Evolutionary conservation across 2,113 vertebrate genomes (phyloP).

Genomic region (Caranx ignobilis): DNA sequence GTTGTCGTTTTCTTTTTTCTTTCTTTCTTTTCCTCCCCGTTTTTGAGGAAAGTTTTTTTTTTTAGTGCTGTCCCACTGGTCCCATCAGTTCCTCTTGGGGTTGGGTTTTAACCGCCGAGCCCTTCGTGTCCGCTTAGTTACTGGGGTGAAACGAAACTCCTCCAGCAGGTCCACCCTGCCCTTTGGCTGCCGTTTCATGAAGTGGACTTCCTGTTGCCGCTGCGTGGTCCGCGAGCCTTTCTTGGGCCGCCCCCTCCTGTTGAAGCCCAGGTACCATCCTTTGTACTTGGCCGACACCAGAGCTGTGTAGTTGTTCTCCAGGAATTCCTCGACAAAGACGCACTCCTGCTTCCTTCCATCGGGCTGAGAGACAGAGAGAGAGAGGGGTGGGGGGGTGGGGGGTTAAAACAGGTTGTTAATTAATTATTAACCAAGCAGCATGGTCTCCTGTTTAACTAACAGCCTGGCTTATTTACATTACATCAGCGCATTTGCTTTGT

Average conservation of each 20-base stretch:
- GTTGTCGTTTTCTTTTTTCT: not conserved
- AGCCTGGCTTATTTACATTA: not conserved
- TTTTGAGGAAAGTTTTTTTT: conserved; percentile 14
- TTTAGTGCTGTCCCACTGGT: conserved; percentile 60
- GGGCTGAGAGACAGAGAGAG: conserved; percentile 66
- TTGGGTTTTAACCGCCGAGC: conserved; percentile 84
- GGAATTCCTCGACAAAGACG: conserved; percentile 87
- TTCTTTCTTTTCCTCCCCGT: conserved; percentile 4
- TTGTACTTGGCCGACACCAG: conserved; percentile 87
- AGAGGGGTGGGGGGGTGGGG: too few species aligned
- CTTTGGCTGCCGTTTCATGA: conserved; percentile 86
- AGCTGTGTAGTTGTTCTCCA: conserved; percentile 89
- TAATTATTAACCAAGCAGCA: not conserved
- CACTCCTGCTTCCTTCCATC: conserved; percentile 87
- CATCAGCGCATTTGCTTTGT: too few species aligned
- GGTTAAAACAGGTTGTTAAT: not conserved
- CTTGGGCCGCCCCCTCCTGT: conserved; percentile 85
- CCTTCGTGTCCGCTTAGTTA: conserved; percentile 88
- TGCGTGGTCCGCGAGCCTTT: conserved; percentile 86
- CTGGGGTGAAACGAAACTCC: conserved; percentile 87
- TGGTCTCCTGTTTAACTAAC: not conserved
- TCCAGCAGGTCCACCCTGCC: conserved; percentile 80
- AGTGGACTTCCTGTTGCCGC: conserved; percentile 87
- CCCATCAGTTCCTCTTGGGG: conserved; percentile 78
- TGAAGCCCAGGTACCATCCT: conserved; percentile 89